Evolutionary conservation across 1,140 invertebrate species (phyloP), one percentile per base, ranked within the genome.

Genomic region (Leptinotarsa lineolata): DNA sequence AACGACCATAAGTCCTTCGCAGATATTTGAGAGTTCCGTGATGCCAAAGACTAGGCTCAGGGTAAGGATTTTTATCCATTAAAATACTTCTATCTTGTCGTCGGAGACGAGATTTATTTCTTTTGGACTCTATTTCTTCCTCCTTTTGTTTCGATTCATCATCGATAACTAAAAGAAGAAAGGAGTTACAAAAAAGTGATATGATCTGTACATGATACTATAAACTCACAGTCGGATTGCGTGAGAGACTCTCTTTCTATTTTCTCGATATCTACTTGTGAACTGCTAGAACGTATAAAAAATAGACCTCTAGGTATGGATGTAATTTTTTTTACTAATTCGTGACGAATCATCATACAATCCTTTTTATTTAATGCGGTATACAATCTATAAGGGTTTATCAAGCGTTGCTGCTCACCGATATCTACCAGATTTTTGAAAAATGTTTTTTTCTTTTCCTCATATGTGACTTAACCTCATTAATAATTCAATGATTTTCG

Each of bases 21-120:
- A 90, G 87, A 78, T 90, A 92, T 72, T 85, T 88, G 2, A 90
- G 80, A 1, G 87, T 89, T 12, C 85, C 54, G 76, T 92, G 90
- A 74, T 80, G 82, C 84, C 84, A 87, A 63, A 79, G 73, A 0
- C 79, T 82, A 4, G 81, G 74, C 67, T 87, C 78, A 2, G 82
- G 54, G 72, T 88, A 90, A 11, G 91, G 91, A 21, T 77, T 72
- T 74, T 76, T 75, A 58, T 85, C 85, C 30, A 86, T 72, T 2
- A 92, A 70, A 15, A 89, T 83, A 81, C 89, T 91, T 59, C 85
- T 82, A 78, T 92, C 85, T 6, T 78, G 48, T 2, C 67, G n/a
- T 22, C 77, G 79, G 4, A 93, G 80, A 11, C 88, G 78, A 2
- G 91, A 92, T 81, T 90, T 91, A 72, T 91, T 88, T 69, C 89